Percentiles rank a stretch among this genome's conserved stretches.
phyloP scores from a whole-genome alignment of 2,888 invertebrate genomes.

The Chromoteleia sp. region DNA sequence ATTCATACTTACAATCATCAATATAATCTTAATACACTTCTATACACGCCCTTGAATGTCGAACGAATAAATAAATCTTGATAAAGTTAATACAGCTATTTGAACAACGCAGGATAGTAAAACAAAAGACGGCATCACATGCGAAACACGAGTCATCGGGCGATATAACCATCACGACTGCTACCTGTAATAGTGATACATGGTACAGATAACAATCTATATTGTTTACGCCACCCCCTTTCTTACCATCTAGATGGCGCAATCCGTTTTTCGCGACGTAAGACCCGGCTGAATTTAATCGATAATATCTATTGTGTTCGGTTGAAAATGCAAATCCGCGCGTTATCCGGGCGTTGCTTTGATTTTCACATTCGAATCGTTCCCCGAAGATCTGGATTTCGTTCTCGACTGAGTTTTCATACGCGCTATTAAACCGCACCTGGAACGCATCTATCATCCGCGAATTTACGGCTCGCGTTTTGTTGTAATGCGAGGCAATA shows the following conservation, averaged over 20 bases:
- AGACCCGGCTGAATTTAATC: slow-evolving; percentile 45
- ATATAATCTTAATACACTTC: slow-evolving; percentile 21
- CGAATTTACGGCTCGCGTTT: slow-evolving; percentile 48
- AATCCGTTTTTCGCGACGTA: slow-evolving; percentile 46
- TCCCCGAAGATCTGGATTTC: slow-evolving; percentile 35
- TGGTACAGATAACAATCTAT: slow-evolving; percentile 50
- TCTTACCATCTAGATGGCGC: slow-evolving; percentile 21
- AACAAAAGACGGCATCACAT: slow-evolving; percentile 40
- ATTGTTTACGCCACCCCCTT: slow-evolving; percentile 48
- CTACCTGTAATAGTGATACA: slow-evolving; percentile 55
- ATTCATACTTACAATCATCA: slow-evolving; percentile 25
- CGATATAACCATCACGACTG: slow-evolving; percentile 45
- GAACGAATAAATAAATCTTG: slow-evolving; percentile 48
- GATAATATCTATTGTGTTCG: slow-evolving; percentile 31
- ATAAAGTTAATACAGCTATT: slow-evolving; percentile 37
- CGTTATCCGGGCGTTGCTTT: slow-evolving; percentile 20
- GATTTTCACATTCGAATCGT: slow-evolving; percentile 25
- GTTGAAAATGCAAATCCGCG: slow-evolving; percentile 52
- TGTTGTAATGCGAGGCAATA: slow-evolving; percentile 56
- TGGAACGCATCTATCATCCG: slow-evolving; percentile 57
- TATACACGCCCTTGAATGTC: slow-evolving; percentile 13
- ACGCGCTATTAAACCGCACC: slow-evolving; percentile 49
- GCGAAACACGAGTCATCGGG: slow-evolving; percentile 43
- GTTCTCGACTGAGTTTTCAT: slow-evolving; percentile 29
- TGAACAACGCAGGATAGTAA: slow-evolving; percentile 26